phyloP scores from a whole-genome alignment of 2,113 vertebrate species.

The cattle (Bos taurus) region DNA sequence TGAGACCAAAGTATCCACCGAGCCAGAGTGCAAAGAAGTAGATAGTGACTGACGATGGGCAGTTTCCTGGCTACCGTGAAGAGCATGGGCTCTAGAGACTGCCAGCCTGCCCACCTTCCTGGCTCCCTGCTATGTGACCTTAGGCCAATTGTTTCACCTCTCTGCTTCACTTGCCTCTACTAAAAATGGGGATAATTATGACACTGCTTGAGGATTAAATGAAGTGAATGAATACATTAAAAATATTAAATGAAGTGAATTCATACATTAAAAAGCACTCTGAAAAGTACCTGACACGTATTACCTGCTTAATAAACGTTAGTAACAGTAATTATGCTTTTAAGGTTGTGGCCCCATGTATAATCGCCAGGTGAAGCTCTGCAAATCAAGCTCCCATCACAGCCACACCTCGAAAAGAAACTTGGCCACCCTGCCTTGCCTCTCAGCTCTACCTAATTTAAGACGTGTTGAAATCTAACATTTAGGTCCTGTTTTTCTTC shows the following conservation, averaged over 20 bases:
- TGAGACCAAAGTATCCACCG: not conserved
- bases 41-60: fast-evolving
- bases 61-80: not conserved
- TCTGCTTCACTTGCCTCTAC: not conserved
- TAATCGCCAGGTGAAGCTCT: not conserved
- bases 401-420: conserved; percentile 51
- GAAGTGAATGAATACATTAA: not conserved
- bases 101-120: not conserved
- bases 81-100: not conserved
- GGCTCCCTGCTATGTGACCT: not conserved
- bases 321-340: not conserved
- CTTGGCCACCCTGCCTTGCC: conserved; percentile 16
- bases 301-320: not conserved
- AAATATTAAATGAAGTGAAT: conserved; percentile 18
- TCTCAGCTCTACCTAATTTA: conserved; percentile 33
- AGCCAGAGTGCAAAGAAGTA: not conserved
- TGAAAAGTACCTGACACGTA: not conserved
- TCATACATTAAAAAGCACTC: not conserved
- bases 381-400: not conserved
- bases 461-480: conserved; percentile 64
- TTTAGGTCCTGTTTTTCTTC: conserved; percentile 21
- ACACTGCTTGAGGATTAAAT: not conserved
- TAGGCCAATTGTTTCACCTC: not conserved
- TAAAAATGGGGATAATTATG: conserved; percentile 9
- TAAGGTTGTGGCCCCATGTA: not conserved